Evolutionary conservation across 2,888 invertebrate species (phyloP).

Genomic region (Calliphora vomitoria): DNA sequence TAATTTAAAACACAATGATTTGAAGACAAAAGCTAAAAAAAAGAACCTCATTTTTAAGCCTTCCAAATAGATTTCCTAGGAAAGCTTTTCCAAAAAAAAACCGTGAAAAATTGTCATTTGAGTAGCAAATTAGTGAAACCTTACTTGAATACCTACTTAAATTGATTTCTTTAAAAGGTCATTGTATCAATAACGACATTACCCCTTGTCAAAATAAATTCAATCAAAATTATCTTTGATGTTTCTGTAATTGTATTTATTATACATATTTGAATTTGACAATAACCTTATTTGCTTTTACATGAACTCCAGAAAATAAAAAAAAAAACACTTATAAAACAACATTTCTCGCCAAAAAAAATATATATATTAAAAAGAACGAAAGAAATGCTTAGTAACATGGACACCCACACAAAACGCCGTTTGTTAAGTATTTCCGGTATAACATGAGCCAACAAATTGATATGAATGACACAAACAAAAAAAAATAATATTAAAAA

Average conservation of each 20-base stretch:
- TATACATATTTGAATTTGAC: not conserved
- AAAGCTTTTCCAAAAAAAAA: too few species aligned
- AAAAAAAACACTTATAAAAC: not conserved
- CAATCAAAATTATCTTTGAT: not conserved
- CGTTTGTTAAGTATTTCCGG: constrained; percentile 36
- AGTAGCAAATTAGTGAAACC: not conserved
- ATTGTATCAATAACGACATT: not conserved
- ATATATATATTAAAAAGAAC: not conserved
- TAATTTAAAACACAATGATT: too few species aligned
- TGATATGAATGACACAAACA: constrained; percentile 14
- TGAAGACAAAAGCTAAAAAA: too few species aligned
- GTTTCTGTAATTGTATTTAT: not conserved
- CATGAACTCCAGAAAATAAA: not conserved
- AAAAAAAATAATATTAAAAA: not conserved
- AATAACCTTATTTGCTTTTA: not conserved
- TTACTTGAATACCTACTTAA: not conserved
- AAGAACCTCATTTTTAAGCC: too few species aligned
- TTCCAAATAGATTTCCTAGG: too few species aligned
- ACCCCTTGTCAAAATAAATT: not conserved
- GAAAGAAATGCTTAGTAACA: constrained; percentile 11
- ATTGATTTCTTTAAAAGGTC: not conserved
- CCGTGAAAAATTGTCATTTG: too few species aligned
- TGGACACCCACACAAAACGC: constrained; percentile 51
- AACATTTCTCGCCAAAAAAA: not conserved
- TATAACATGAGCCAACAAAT: constrained; percentile 37